Evolutionary conservation across 1,140 invertebrate genomes (phyloP), one percentile per base, ranked within the genome.

Genomic region (Littorina saxatilis): DNA sequence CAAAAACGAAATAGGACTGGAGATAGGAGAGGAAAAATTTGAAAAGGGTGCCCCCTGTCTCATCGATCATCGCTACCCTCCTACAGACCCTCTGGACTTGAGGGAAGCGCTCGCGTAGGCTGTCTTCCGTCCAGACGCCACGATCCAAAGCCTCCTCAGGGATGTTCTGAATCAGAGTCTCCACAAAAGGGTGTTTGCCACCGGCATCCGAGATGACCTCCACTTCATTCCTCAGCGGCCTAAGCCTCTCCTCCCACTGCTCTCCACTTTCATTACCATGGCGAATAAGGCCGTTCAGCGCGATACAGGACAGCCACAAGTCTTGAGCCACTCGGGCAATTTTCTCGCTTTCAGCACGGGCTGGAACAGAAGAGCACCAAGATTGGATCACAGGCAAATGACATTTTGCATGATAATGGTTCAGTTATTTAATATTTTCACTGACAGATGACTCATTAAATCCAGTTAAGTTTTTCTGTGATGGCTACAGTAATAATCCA

Each of bases 241-340:
- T 95, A 78, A 96, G 90, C 47, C 88, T 87, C 89, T 94, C 91
- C 87, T 94, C 91, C 93, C 83, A 81, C 52, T 81, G 81, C 55
- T 85, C 15, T 0, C 83, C 85, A 39, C 83, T 83, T 50, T 88
- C 86, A 79, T 93, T 93, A 72, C 93, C 94, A 43, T 93, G 91
- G 85, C 95, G 94, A n/a, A 98, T 94, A 7, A 96, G 95, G 66
- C 95, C 93, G 86, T 96, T 94, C 43, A 99, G 93, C 27, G 96
- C 95, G 88, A 98, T 96, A 90, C 96, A 98, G 15, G 98, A 96
- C 79, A 96, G 94, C 98, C 98, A 99, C 83, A 99, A 94, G 47
- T 96, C 94, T 91, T 98, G 97, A 5, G 97, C 95, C 84, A 96
- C 95, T 79, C 95, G 95, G 0, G 96, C 95, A 81, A 95, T 94